Percentiles rank a stretch among this genome's conserved stretches.
Conservation (phyloP, 2,797 vertebrate genomes). For the Sebastes miniatus region DNA sequence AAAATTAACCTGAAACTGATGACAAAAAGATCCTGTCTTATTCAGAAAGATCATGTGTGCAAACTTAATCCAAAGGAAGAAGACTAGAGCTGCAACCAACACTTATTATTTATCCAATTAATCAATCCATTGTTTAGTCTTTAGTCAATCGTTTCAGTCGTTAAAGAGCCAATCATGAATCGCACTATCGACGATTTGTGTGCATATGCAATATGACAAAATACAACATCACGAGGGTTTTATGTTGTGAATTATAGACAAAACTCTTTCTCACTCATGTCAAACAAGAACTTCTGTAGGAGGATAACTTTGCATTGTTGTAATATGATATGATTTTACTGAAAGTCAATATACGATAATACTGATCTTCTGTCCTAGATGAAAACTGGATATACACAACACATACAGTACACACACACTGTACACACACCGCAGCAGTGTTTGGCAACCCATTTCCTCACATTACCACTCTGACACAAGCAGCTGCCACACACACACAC, state of each 20-base stretch:
- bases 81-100: accelerated
- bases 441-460: constrained; percentile 33
- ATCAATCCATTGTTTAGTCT: background rate
- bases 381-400: background rate
- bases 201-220: background rate
- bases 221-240: background rate
- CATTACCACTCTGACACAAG: background rate
- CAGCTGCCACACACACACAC: constrained; percentile 33
- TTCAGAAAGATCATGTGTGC: accelerated
- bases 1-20: background rate
- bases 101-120: background rate
- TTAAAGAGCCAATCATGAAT: too few species aligned
- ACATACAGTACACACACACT: background rate
- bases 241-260: background rate
- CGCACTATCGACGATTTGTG: too few species aligned
- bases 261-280: background rate
- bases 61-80: background rate
- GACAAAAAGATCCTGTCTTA: background rate
- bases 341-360: background rate
- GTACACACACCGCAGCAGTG: constrained; percentile 10
- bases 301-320: background rate
- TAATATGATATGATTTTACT: background rate
- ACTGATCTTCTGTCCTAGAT: background rate
- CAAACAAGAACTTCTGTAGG: background rate
- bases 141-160: background rate